Conservation (phyloP, 2,113 vertebrate genomes). For the Otus sunia region DNA sequence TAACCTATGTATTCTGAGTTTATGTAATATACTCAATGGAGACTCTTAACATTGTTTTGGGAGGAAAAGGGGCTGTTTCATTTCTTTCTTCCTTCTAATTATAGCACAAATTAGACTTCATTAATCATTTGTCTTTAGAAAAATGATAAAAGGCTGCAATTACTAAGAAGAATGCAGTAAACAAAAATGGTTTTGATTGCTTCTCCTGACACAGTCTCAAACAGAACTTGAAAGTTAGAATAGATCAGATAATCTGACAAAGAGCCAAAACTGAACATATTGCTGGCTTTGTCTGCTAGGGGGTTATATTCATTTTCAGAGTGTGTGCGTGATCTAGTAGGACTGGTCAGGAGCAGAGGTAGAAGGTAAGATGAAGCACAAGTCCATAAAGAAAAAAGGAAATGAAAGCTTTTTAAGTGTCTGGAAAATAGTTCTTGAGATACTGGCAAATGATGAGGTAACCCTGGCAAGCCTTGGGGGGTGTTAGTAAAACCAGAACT, state of each 20-base stretch:
- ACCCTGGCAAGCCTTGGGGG: background rate
- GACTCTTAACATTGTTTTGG: background rate
- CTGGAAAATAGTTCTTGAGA: background rate
- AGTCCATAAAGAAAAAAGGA: background rate
- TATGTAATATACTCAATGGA: background rate
- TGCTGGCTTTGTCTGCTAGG: background rate
- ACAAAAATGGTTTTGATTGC: conserved; percentile 1
- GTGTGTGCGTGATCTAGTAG: background rate
- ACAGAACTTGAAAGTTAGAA: background rate
- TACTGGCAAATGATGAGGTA: background rate
- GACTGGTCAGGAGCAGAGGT: background rate
- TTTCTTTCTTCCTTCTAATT: conserved; percentile 26
- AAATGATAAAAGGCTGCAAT: conserved; percentile 9
- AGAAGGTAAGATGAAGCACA: background rate
- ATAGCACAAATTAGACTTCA: background rate
- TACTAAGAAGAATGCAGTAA: conserved; percentile 3
- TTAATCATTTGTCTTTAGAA: conserved; percentile 19
- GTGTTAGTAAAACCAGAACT: background rate
- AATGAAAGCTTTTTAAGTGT: background rate
- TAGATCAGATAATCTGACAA: background rate
- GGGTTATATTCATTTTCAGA: background rate
- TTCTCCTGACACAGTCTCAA: background rate
- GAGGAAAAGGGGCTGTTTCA: background rate
- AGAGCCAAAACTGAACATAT: background rate
- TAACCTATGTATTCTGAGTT: background rate